A percentile compares a stretch with the other conserved stretches of the same genome.
Conservation (phyloP, 2,888 invertebrate genomes). For the Latheticus oryzae region DNA sequence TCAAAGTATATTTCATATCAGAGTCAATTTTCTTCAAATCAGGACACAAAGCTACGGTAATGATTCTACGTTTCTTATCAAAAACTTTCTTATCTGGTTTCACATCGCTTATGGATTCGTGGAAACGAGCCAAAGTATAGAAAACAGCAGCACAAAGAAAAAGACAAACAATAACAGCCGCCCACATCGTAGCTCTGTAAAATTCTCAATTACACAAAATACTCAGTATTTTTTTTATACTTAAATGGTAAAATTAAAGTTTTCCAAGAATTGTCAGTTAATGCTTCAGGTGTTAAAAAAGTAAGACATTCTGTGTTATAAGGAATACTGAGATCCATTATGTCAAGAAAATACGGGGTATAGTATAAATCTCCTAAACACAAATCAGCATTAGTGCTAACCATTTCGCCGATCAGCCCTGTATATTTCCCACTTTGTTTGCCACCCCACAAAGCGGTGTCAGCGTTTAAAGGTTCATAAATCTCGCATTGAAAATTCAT, state of each 20-base stretch:
- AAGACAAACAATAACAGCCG: conserved; percentile 76
- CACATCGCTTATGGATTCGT: conserved; percentile 51
- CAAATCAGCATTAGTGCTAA: conserved; percentile 75
- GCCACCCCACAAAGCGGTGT: conserved; percentile 76
- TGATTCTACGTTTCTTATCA: conserved; percentile 49
- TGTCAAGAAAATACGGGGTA: conserved; percentile 74
- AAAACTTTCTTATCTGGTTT: conserved; percentile 23
- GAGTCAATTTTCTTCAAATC: conserved; percentile 51
- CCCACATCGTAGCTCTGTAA: conserved; percentile 82
- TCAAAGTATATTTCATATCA: conserved; percentile 56
- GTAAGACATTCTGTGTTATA: conserved; percentile 88
- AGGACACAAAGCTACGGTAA: conserved; percentile 52
- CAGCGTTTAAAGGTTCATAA: conserved; percentile 74
- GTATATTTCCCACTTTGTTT: conserved; percentile 72
- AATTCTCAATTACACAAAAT: conserved; percentile 38
- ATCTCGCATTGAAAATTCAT: conserved; percentile 79
- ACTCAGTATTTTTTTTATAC: conserved; percentile 62
- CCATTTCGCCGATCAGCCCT: conserved; percentile 81
- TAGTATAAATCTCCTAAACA: conserved; percentile 84
- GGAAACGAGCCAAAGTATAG: conserved; percentile 73
- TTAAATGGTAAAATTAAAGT: conserved; percentile 83
- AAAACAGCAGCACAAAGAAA: conserved; percentile 76
- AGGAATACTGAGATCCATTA: conserved; percentile 80
- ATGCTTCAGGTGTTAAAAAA: conserved; percentile 84
- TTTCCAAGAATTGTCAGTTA: conserved; percentile 86